A percentile compares a stretch with the other conserved stretches of the same genome.
Evolutionary conservation across 2,113 vertebrate species (phyloP).

Genomic region (Strigops habroptila): DNA sequence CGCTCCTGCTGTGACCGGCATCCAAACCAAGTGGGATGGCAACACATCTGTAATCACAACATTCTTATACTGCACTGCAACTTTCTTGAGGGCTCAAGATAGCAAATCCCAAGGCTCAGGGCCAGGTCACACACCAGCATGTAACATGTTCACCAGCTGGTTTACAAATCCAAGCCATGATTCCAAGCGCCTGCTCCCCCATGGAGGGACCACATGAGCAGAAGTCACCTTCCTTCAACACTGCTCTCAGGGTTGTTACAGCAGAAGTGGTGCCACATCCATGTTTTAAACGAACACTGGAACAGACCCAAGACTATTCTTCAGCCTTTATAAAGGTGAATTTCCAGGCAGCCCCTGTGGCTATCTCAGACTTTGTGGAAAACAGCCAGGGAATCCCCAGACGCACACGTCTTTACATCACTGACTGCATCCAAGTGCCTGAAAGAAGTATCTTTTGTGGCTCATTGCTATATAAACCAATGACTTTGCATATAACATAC

Average conservation of each 20-base stretch:
- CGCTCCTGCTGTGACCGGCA: not conserved
- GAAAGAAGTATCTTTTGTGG: not conserved
- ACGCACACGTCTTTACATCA: fast-evolving
- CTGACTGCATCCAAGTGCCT: not conserved
- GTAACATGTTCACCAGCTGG: fast-evolving
- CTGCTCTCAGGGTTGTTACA: fast-evolving
- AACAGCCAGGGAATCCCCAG: not conserved
- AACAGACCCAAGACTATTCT: not conserved
- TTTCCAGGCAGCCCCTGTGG: not conserved
- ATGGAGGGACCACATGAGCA: not conserved
- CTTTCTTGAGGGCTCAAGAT: not conserved
- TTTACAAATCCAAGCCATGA: not conserved
- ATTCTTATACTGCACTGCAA: not conserved
- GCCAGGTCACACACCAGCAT: not conserved
- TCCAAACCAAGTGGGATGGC: not conserved
- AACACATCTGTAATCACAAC: not conserved
- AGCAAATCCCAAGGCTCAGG: not conserved
- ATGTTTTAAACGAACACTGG: not conserved
- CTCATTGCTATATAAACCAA: not conserved
- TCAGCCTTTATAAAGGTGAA: not conserved
- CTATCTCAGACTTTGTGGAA: not conserved
- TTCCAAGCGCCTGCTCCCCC: fast-evolving
- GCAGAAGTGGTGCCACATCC: not conserved
- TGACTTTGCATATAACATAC: not conserved
- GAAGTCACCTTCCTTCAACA: not conserved